A percentile compares a stretch with the other conserved stretches of the same genome.
Conservation (phyloP, 2,888 invertebrate species). For the Agonopterix arenella region DNA sequence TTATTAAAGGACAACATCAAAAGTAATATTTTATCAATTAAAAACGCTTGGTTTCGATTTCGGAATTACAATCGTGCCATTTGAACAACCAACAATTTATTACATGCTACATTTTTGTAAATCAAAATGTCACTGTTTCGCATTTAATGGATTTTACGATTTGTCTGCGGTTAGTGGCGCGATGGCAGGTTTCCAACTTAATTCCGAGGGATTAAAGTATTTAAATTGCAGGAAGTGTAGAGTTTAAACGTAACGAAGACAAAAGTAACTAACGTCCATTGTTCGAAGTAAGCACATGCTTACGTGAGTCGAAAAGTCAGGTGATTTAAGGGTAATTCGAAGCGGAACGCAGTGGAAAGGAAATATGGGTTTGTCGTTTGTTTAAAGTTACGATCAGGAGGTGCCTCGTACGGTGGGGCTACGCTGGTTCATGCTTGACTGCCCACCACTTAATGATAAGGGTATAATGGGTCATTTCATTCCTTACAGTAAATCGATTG, state of each 20-base stretch:
- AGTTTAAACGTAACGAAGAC: slow-evolving; percentile 7
- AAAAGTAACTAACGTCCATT: slow-evolving; percentile 5
- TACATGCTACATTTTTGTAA: slow-evolving; percentile 41
- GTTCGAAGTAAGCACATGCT: slow-evolving; percentile 9
- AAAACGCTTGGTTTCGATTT: slow-evolving; percentile 60
- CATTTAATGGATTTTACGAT: slow-evolving; percentile 34
- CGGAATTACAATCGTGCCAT: slow-evolving; percentile 45
- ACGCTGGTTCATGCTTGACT: slow-evolving; percentile 16
- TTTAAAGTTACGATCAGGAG: slow-evolving; percentile 12
- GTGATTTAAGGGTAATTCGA: slow-evolving; percentile 12
- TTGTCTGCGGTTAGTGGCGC: slow-evolving; percentile 31
- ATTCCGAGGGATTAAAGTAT: slow-evolving; percentile 7
- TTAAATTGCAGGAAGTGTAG: slow-evolving; percentile 7
- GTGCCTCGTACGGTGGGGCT: slow-evolving; percentile 9
- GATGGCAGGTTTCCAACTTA: slow-evolving; percentile 26
- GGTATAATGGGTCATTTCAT: slow-evolving; percentile 29
- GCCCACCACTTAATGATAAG: slow-evolving; percentile 30
- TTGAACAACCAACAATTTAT: slow-evolving; percentile 53
- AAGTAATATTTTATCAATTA: slow-evolving; percentile 69
- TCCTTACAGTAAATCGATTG: slow-evolving; percentile 47
- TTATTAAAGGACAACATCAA: slow-evolving; percentile 55
- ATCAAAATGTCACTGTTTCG: slow-evolving; percentile 42
- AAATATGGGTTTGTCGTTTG: slow-evolving; percentile 15
- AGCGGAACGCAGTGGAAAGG: slow-evolving; percentile 14
- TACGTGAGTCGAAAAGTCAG: slow-evolving; percentile 10